These are phyloP conservation scores for Poecilia picta DNA, from an alignment of 2,797 vertebrate species.

Conservation along the genomic window DNA sequence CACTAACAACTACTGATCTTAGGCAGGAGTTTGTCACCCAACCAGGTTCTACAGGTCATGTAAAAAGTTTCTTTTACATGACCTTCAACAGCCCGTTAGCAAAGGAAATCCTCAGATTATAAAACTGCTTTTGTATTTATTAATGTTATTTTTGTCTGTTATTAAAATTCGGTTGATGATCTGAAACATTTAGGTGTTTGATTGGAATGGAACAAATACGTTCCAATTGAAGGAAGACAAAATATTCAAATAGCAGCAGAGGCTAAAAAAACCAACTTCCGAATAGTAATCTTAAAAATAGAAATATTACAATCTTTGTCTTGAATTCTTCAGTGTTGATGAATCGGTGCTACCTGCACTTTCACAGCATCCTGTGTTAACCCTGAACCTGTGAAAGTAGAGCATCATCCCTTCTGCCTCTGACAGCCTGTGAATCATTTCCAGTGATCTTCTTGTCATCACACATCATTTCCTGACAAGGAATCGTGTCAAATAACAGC, in stretches of 20 bases:
- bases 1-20: too few relatives aligned
- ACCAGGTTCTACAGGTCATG: too few relatives aligned
- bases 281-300: background rate
- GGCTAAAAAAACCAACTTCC: background rate
- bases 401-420: background rate
- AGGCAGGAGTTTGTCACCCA: too few relatives aligned
- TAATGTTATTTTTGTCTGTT: background rate
- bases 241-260: background rate
- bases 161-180: background rate
- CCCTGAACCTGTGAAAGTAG: background rate
- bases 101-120: background rate
- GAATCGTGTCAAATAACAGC: conserved; percentile 14
- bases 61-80: too few relatives aligned
- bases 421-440: conserved; percentile 4
- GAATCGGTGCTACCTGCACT: background rate
- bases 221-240: background rate
- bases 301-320: background rate
- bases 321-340: background rate
- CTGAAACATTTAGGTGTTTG: background rate
- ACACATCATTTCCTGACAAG: conserved; percentile 4
- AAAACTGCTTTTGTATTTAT: background rate
- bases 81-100: background rate
- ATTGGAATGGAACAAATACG: background rate
- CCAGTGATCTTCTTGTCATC: background rate
- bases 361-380: conserved; percentile 1